These are phyloP conservation scores for Alosa sapidissima DNA, from an alignment of 2,797 vertebrate genomes.

Conservation along the genomic window DNA sequence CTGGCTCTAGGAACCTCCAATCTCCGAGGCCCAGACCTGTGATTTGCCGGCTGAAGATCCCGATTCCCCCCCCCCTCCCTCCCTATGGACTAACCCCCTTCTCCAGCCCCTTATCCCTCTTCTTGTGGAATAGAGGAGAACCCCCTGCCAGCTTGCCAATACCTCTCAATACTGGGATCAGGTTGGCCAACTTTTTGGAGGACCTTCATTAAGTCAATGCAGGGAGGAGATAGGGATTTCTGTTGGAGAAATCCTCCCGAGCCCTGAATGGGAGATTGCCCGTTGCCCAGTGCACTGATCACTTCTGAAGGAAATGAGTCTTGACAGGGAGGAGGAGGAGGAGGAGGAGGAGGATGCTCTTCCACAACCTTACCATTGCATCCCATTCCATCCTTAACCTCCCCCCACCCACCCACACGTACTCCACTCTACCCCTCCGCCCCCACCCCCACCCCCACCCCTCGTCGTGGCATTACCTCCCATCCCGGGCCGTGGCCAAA, in stretches of 20 bases:
- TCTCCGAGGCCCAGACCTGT: conserved; percentile 58
- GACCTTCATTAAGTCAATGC: conserved; percentile 70
- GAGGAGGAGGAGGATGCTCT: conserved; percentile 67
- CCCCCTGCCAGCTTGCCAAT: conserved; percentile 55
- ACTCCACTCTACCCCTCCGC: conserved; percentile 41
- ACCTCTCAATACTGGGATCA: conserved; percentile 55
- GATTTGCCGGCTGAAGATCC: conserved; percentile 55
- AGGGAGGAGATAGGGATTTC: conserved; percentile 60
- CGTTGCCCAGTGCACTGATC: conserved; percentile 69
- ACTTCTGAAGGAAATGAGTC: conserved; percentile 74
- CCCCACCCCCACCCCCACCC: conserved; percentile 31
- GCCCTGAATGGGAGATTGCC: conserved; percentile 65
- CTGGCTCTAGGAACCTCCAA: conserved; percentile 56
- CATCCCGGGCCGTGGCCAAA: conserved; percentile 62
- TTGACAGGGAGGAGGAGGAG: conserved; percentile 65
- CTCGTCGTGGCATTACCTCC: conserved; percentile 34
- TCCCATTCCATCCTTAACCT: conserved; percentile 24
- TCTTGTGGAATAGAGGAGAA: conserved; percentile 35
- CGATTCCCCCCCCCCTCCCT: conserved; percentile 10
- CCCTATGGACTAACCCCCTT: conserved; percentile 40
- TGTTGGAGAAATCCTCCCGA: conserved; percentile 55
- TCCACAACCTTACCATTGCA: conserved; percentile 31
- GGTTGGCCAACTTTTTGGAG: conserved; percentile 55
- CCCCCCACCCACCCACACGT: background rate
- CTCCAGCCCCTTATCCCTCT: conserved; percentile 39